Base-by-base conservation (phyloP, 2,797 vertebrate genomes). In the Tauraco hartlaubi region DNA sequence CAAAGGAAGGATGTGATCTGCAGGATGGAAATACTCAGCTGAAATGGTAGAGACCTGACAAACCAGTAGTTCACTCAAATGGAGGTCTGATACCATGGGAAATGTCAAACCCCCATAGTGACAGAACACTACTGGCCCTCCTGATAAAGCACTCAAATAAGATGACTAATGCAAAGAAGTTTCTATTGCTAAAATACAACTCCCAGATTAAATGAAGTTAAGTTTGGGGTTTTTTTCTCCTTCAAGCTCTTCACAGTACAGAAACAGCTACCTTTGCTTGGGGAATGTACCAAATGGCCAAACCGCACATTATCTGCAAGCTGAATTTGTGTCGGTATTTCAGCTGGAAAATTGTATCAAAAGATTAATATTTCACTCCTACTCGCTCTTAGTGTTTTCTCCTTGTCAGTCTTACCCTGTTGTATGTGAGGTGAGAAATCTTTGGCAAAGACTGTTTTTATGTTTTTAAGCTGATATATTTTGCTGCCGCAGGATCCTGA, bases 341-440 rank as follows among this genome's bases (percentile, higher is more conserved):
- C 17, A 83, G 63, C 48, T 64, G 35, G 39, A 90, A 94, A 94
- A 61, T 37, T 80, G 1, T 72, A 74, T 68, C 41, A 33, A 61
- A 80, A 52, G 29, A 83, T 91, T 87, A 86, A 63, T 83, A 71
- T 91, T 91, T 95, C 69, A 68, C 52, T 94, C 73, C 55, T 56
- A 35, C 23, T 81, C 4, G 2, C 46, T 91, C 71, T 35, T 31
- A 77, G 19, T 49, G n/a, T 68, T 94, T 95, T 90, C 79, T 91
- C 58, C 62, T 72, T 91, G 41, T 86, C 69, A 51, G 92, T 94
- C 41, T 88, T 88, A 79, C 39, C 9, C 22, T n/a, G 23, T 44
- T 86, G 26, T 49, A 48, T 58, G 31, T 35, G 46, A 88, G 43
- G 17, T 84, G 69, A 73, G 77, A 95, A 92, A 81, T 85, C 72